phyloP scores from a whole-genome alignment of 2,113 vertebrate genomes.

The Brevimyrus niger region DNA sequence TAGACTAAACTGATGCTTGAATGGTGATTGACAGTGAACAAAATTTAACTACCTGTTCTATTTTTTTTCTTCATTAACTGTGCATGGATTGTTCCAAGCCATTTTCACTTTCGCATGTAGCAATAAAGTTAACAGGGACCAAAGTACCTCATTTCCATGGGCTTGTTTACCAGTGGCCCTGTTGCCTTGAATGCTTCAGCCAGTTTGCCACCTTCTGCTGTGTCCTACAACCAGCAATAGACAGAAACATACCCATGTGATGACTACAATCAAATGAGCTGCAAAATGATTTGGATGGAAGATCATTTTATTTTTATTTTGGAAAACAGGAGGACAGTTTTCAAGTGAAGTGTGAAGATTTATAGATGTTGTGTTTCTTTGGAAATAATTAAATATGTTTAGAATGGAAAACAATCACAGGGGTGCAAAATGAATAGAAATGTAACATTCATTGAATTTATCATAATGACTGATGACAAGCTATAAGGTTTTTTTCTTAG shows the following conservation, averaged over 20 bases:
- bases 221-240: neutral
- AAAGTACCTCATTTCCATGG: conserved; percentile 23
- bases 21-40: conserved; percentile 27
- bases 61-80: neutral
- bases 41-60: conserved; percentile 17
- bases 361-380: neutral
- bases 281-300: neutral
- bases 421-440: neutral
- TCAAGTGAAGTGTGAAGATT: conserved; percentile 3
- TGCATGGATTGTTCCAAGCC: conserved; percentile 5
- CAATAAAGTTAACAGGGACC: conserved; percentile 19
- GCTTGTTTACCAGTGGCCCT: conserved; percentile 10
- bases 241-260: neutral
- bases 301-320: neutral
- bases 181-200: neutral
- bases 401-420: neutral
- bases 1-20: conserved; percentile 39
- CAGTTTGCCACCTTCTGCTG: neutral
- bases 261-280: neutral
- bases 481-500: neutral
- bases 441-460: conserved; percentile 5
- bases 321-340: neutral
- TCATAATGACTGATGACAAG: conserved; percentile 3
- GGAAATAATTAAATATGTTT: conserved; percentile 7
- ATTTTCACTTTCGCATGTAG: conserved; percentile 9